These are phyloP conservation scores for Parnassius apollo DNA, from an alignment of 2,888 invertebrate species.

Conservation along the genomic window DNA sequence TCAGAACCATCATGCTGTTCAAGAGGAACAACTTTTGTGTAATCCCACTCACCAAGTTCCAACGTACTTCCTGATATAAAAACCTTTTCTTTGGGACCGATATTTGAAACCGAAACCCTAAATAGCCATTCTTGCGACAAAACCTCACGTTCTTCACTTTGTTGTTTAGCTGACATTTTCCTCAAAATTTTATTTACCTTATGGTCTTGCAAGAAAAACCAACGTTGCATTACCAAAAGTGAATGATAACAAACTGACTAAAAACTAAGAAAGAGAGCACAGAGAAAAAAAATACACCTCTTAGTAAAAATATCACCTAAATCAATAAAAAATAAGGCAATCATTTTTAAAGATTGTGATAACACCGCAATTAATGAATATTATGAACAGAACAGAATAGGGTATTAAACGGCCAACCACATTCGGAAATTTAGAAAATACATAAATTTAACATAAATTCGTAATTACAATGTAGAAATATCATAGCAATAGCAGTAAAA, in stretches of 20 bases:
- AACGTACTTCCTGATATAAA: slow-evolving; percentile 86
- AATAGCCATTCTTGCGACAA: slow-evolving; percentile 62
- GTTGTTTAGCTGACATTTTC: slow-evolving; percentile 51
- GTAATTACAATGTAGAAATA: too few species aligned
- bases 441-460: too few species aligned
- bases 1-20: slow-evolving; percentile 65
- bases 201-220: slow-evolving; percentile 82
- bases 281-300: not conserved
- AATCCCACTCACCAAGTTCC: slow-evolving; percentile 87
- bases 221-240: slow-evolving; percentile 79
- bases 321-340: too few species aligned
- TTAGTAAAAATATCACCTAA: too few species aligned
- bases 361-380: too few species aligned
- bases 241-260: not conserved
- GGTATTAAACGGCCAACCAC: too few species aligned
- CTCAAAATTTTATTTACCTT: slow-evolving; percentile 49
- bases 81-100: slow-evolving; percentile 83
- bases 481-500: too few species aligned
- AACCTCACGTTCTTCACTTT: slow-evolving; percentile 44
- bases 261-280: not conserved
- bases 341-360: too few species aligned
- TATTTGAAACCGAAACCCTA: slow-evolving; percentile 73
- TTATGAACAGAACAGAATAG: too few species aligned
- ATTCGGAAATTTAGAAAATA: too few species aligned
- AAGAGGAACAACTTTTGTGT: slow-evolving; percentile 80